A percentile compares a stretch with the other conserved stretches of the same genome.
These are phyloP conservation scores for Arrhamphus sclerolepis DNA, from an alignment of 2,797 vertebrate species.

Conservation along the genomic window DNA sequence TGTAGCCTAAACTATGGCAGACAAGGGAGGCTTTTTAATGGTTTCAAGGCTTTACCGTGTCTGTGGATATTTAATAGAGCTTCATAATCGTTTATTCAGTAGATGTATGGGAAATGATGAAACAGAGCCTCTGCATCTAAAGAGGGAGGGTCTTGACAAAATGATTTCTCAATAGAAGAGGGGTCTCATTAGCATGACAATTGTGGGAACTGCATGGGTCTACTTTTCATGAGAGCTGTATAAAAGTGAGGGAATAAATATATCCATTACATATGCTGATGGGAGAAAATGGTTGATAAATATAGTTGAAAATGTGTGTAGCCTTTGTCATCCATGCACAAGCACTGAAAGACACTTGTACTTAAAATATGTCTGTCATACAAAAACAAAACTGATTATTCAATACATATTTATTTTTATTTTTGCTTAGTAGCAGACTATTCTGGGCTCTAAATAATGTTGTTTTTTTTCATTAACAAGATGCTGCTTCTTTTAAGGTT, in stretches of 20 bases:
- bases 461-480: too few relatives aligned
- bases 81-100: slow-evolving; percentile 79
- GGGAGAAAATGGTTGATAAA: slow-evolving; percentile 30
- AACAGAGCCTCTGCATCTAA: slow-evolving; percentile 72
- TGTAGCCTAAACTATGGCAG: background rate
- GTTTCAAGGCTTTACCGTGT: slow-evolving; percentile 69
- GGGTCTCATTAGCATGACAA: slow-evolving; percentile 85
- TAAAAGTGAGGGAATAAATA: slow-evolving; percentile 54
- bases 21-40: slow-evolving; percentile 49
- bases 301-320: slow-evolving; percentile 28
- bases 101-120: slow-evolving; percentile 79
- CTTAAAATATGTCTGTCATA: background rate
- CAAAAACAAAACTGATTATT: too few relatives aligned
- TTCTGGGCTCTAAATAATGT: too few relatives aligned
- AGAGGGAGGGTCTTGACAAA: slow-evolving; percentile 81
- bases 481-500: too few relatives aligned
- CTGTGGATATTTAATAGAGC: slow-evolving; percentile 65
- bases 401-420: too few relatives aligned
- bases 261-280: slow-evolving; percentile 51
- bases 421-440: too few relatives aligned
- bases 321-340: background rate
- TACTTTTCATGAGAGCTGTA: slow-evolving; percentile 79
- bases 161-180: slow-evolving; percentile 85
- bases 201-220: slow-evolving; percentile 84
- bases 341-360: too few relatives aligned